A percentile compares a stretch with the other conserved stretches of the same genome.
Evolutionary conservation across 2,113 vertebrate species (phyloP).

Genomic region (Pontoporia blainvillei): DNA sequence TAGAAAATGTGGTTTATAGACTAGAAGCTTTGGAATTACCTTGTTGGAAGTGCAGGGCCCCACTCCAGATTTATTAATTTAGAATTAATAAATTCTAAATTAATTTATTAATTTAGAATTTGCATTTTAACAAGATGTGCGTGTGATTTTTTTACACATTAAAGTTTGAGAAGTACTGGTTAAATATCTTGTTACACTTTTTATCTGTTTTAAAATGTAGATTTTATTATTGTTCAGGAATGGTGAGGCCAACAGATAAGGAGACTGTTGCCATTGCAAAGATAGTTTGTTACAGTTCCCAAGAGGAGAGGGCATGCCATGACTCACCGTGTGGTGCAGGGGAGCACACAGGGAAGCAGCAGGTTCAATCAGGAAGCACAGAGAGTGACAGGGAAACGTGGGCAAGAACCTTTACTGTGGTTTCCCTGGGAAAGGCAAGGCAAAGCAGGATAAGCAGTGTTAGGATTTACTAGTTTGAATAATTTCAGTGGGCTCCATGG

Average conservation of each 20-base stretch:
- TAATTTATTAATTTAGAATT: not conserved
- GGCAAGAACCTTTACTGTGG: not conserved
- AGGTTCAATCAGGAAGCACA: not conserved
- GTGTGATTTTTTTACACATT: not conserved
- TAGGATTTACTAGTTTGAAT: not conserved
- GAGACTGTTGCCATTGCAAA: not conserved
- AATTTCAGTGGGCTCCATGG: not conserved
- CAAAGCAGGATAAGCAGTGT: not conserved
- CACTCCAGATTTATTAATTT: not conserved
- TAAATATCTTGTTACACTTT: not conserved
- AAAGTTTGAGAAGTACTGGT: not conserved
- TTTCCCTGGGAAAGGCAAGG: not conserved
- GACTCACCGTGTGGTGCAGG: too few relatives aligned
- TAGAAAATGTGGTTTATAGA: not conserved
- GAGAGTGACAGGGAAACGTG: too few relatives aligned
- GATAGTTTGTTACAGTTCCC: not conserved
- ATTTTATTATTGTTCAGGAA: not conserved
- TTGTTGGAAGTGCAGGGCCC: not conserved
- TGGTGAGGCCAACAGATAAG: not conserved
- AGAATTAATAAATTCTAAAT: too few relatives aligned
- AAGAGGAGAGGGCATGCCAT: not conserved
- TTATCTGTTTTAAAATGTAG: not conserved
- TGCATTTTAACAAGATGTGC: not conserved
- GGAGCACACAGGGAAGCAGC: not conserved
- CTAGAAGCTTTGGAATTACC: not conserved